Evolutionary conservation across 2,113 vertebrate genomes (phyloP).

Genomic region (Sterrhoptilus dennistouni): DNA sequence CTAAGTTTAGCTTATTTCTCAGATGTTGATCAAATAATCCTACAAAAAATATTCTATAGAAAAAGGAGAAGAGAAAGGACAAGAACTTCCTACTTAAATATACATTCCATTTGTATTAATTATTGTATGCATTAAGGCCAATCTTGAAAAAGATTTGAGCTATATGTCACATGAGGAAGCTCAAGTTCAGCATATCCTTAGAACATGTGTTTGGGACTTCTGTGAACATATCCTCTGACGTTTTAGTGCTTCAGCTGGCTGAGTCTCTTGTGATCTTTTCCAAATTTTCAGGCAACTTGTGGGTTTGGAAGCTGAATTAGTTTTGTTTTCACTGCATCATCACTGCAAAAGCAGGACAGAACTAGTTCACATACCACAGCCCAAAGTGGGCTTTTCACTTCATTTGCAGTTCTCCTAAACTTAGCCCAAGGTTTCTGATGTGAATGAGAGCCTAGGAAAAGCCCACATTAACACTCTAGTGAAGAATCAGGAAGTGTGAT

Average conservation of each 20-base stretch:
- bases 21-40: background rate
- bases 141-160: background rate
- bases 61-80: background rate
- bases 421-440: background rate
- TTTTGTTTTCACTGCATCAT: background rate
- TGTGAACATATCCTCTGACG: background rate
- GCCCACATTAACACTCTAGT: background rate
- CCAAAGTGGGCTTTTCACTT: background rate
- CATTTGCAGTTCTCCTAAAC: background rate
- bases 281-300: background rate
- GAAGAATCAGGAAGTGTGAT: background rate
- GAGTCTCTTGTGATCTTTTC: background rate
- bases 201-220: background rate
- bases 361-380: background rate
- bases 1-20: background rate
- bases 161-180: background rate
- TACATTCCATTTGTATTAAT: background rate
- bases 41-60: background rate
- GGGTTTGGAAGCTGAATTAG: background rate
- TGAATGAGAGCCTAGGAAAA: background rate
- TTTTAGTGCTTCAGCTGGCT: background rate
- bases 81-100: background rate
- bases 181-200: background rate
- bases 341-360: background rate
- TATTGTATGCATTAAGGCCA: background rate